Conservation (phyloP, 2,113 vertebrate genomes). For the Aegotheles bennettii region DNA sequence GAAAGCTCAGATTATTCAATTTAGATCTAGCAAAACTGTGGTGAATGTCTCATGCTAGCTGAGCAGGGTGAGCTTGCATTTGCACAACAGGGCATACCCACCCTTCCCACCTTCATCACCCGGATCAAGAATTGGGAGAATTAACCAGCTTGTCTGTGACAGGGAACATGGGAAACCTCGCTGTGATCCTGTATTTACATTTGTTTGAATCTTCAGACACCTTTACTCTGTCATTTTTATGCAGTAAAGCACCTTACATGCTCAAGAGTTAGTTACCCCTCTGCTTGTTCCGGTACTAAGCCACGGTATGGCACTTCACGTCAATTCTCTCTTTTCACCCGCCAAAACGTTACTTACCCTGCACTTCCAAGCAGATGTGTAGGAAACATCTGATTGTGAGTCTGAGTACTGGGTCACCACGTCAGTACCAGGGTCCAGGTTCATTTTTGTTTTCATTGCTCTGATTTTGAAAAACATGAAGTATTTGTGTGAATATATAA, state of each 20-base stretch:
- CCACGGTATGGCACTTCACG: background rate
- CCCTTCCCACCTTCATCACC: background rate
- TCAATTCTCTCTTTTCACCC: background rate
- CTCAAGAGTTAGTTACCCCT: background rate
- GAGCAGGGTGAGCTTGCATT: background rate
- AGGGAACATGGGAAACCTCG: background rate
- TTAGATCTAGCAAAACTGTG: background rate
- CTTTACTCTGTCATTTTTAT: background rate
- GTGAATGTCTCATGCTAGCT: background rate
- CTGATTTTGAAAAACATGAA: slow-evolving; percentile 52
- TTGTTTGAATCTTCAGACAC: background rate
- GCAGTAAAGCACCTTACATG: background rate
- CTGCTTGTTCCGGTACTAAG: background rate
- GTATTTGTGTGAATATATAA: background rate
- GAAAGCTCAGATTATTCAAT: background rate
- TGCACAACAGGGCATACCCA: background rate
- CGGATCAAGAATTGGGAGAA: background rate
- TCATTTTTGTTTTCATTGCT: slow-evolving; percentile 64
- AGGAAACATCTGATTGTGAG: background rate
- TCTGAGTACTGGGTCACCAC: slow-evolving; percentile 7
- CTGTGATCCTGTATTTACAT: background rate
- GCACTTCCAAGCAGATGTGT: background rate
- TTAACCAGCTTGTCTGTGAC: background rate
- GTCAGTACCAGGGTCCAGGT: slow-evolving; percentile 33
- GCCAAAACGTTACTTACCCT: slow-evolving; percentile 35